Evolutionary conservation across 2,113 vertebrate species (phyloP), one percentile per base, ranked within the genome.

Genomic region (Microtus richardsoni): DNA sequence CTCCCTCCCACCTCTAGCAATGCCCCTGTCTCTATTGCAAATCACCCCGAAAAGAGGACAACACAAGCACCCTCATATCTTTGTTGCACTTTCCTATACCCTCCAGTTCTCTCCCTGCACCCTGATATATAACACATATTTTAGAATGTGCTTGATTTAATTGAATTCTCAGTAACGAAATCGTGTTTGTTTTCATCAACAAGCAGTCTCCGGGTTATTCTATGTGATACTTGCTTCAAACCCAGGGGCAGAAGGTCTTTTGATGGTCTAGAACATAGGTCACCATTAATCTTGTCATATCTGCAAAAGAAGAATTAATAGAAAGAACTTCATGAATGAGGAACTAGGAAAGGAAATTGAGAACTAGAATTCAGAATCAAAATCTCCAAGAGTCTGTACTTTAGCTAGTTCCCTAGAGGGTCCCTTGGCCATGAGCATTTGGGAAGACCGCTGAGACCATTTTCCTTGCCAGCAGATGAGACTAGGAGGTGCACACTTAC

Each of bases 331-430:
- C 54, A 39, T 64, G 47, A 88, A 30, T 91, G 73, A 94, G 58
- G 80, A 92, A 91, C n/a, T 36, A 82, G 77, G 86, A 73, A 91
- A 88, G 77, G 73, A 92, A 80, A 73, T n/a, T 82, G 86, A 94
- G 49, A 88, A 82, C 39, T n/a, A 16, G 16, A 64, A 87, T 41
- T 33, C 91, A 13, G 33, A 78, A 39, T 60, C 68, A 82, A 80
- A 91, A 39, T 33, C 49, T 41, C 9, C n/a, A 77, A 13, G 47
- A 80, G 75, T 54, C 22, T 86, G 8, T n/a, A 62, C 64, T 96
- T 91, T 79, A 88, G 44, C 28, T 71, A 88, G 41, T 66, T 84
- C 39, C 16, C 26, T 39, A 13, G 0, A 16, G 64, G 62, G 14
- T n/a, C 2, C 54, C 47, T 75, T 89, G 91, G 54, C 6, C 2